Base-by-base conservation (phyloP, 2,888 invertebrate genomes). In the Drosophila stalkeri region DNA sequence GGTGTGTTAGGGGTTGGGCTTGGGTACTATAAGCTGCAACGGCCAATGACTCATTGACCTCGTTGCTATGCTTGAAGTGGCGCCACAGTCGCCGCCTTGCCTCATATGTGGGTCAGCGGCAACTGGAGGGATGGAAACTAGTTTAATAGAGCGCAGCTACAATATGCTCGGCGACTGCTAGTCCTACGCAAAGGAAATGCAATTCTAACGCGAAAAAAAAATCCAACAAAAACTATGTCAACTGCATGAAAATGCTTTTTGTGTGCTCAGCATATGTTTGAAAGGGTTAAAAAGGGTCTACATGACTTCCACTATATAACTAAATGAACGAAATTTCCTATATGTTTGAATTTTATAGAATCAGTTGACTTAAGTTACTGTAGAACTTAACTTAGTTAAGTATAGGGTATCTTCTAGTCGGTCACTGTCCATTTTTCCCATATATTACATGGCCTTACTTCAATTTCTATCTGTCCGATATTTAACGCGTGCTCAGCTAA, bases 11-110 rank as follows among this genome's bases (percentile, higher is more conserved):
- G 54, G 23, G 37, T 39, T 16, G 43, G 20, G 57, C 20, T 20
- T 16, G 43, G 20, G 57, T 23, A 16, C 20, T 23, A 16, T 44
- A 23, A 35, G 27, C 70, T 62, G 74, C 57, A 62, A 23, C 82
- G 86, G 89, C 72, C 86, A 89, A 82, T 89, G 86, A 89, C 86
- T 86, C 87, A 86, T 86, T 86, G 86, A 86, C 86, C 90, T 83
- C 73, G 74, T 88, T 86, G 71, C 60, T 44, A 31, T 44, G 55
- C 63, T 46, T 74, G 44, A 39, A 66, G 63, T 75, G 73, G 57
- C 64, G 76, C 66, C 46, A 47, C 54, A 55, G 39, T 59, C 35
- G 56, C 52, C 51, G 61, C 51, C 44, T 12, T 51, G 39, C 41
- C 63, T 7, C 65, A 54, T 63, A 78, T 81, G 81, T 78, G 78